phyloP scores from a whole-genome alignment of 2,113 vertebrate species.

The Thermophis baileyi region DNA sequence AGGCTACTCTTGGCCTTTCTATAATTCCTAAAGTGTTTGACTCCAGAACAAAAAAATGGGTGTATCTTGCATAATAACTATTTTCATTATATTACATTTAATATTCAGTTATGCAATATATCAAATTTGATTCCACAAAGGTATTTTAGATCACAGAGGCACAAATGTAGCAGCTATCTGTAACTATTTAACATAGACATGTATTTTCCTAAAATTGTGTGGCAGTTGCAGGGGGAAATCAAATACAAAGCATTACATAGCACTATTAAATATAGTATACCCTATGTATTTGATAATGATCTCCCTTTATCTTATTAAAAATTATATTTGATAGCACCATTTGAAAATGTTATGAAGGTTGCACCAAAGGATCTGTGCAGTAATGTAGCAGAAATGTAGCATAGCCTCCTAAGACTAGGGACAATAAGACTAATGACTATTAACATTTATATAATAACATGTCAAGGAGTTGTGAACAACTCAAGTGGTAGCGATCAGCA shows the following conservation, averaged over 20 bases:
- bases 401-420: neutral
- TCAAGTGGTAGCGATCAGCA: neutral
- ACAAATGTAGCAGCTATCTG: neutral
- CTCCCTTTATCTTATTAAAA: neutral
- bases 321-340: neutral
- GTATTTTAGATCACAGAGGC: neutral
- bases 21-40: neutral
- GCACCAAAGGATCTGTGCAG: neutral
- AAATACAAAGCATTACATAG: neutral
- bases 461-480: neutral
- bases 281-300: neutral
- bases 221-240: neutral
- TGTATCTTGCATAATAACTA: neutral
- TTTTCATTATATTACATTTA: neutral
- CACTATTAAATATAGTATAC: neutral
- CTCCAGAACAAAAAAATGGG: neutral
- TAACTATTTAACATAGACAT: neutral
- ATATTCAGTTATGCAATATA: neutral
- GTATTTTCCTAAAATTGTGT: neutral
- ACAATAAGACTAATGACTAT: neutral
- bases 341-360: neutral
- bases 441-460: neutral
- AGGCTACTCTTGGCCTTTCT: neutral
- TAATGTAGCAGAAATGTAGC: neutral
- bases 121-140: neutral